Evolutionary conservation across 1,140 invertebrate genomes (phyloP), one percentile per base, ranked within the genome.

Genomic region (Drosophila tristis): DNA sequence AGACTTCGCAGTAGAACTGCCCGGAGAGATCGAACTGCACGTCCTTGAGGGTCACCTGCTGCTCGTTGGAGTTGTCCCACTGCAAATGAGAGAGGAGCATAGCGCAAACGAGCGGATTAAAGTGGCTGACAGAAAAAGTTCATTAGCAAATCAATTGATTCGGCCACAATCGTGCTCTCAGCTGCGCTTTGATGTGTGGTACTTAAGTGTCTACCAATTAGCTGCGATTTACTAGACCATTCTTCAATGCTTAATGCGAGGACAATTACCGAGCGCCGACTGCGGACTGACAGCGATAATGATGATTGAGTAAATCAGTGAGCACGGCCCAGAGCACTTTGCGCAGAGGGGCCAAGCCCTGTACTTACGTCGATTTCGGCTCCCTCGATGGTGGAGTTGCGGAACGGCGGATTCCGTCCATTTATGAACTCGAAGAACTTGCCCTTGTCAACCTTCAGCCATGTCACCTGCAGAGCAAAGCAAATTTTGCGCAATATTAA

Each of bases 381-480:
- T 50, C 96, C 96, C 5, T 89, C 78, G 29, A 94, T 94, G n/a
- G 94, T 93, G 79, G 93, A 95, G 86, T 94, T 94, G 70, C 94
- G 93, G 89, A 95, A 96, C 15, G 96, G 96, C 59, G 96, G 95
- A 78, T 93, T 95, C 62, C 96, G 93, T 59, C 95, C 95, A 70
- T 94, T 95, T 85, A 96, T 95, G 92, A 95, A 97, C 92, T 96
- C 95, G 85, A 96, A 95, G 92, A 97, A 92, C 70, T 92, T 95
- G 92, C 96, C 96, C 87, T 94, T 94, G 81, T 94, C 94, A 77
- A 94, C 94, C 80, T 95, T 95, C 57, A 95, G 93, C 95, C 96
- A 97, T 90, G 96, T 95, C 66, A 92, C 91, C 91, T 92, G 81
- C 42, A 92, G 91, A 45, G 67, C 70, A 79, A 62, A 55, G 53